Evolutionary conservation across 2,113 vertebrate species (phyloP).

Genomic region (Clupea harengus): DNA sequence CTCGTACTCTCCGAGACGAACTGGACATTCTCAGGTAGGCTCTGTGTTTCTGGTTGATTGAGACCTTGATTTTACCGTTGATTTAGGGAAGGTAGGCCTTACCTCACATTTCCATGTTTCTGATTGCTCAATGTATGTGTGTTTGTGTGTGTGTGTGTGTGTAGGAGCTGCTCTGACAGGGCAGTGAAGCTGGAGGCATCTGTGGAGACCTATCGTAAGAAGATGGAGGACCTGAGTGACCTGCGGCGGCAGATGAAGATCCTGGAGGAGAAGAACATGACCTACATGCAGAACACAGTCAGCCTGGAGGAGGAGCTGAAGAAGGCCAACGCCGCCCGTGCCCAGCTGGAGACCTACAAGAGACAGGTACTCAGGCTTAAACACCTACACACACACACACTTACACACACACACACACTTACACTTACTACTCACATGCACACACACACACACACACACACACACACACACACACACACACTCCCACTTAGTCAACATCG

Average conservation of each 20-base stretch:
- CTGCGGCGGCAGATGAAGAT: conserved; percentile 91
- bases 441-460: background rate
- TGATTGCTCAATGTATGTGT: conserved; percentile 10
- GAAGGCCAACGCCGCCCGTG: conserved; percentile 90
- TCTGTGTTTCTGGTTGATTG: background rate
- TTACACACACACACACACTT: background rate
- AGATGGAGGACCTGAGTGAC: conserved; percentile 91
- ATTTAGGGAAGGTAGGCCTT: too few species aligned
- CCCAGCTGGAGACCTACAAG: conserved; percentile 81
- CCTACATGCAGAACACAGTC: conserved; percentile 95
- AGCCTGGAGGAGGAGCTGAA: conserved; percentile 93
- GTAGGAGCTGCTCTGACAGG: conserved; percentile 84
- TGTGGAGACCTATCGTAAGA: conserved; percentile 91
- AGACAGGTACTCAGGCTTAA: background rate
- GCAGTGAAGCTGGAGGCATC: conserved; percentile 89
- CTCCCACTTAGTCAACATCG: too few species aligned
- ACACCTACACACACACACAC: too few species aligned
- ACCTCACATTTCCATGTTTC: background rate
- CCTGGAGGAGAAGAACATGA: conserved; percentile 94
- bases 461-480: background rate
- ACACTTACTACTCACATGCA: background rate
- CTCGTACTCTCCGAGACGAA: conserved; percentile 90
- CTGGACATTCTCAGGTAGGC: conserved; percentile 89
- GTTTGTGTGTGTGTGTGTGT: conserved; percentile 22
- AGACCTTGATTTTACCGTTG: too few species aligned